phyloP scores from a whole-genome alignment of 1,140 invertebrate species.

The Schlechtendalia chinensis region DNA sequence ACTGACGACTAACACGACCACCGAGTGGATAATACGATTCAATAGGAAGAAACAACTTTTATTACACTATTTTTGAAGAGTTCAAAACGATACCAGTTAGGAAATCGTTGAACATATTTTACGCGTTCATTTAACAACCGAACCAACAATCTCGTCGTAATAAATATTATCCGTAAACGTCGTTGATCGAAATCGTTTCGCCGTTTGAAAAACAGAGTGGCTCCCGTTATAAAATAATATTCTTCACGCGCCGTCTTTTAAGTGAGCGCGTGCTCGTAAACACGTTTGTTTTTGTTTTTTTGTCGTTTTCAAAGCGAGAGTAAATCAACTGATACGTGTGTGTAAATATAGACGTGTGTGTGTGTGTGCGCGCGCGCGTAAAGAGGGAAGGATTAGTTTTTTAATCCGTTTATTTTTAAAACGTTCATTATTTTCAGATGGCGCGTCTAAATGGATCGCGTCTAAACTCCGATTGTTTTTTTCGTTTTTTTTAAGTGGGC shows the following conservation, averaged over 20 bases:
- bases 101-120: too few species aligned
- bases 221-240: conserved; percentile 1
- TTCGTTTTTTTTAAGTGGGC: not conserved
- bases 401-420: conserved; percentile 36
- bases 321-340: not conserved
- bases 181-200: too few species aligned
- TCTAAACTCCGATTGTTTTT: not conserved
- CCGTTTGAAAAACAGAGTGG: not conserved
- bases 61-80: too few species aligned
- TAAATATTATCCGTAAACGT: too few species aligned
- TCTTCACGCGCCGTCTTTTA: not conserved
- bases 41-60: too few species aligned
- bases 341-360: too few species aligned
- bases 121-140: too few species aligned
- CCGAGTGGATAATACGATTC: too few species aligned
- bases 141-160: too few species aligned
- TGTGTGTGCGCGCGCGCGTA: too few species aligned
- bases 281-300: conserved; percentile 8
- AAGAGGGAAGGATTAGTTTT: conserved; percentile 18
- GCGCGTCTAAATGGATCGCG: conserved; percentile 10
- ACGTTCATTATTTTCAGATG: not conserved
- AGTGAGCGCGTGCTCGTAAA: not conserved
- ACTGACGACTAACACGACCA: too few species aligned
- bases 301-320: conserved; percentile 28
- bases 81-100: too few species aligned